Evolutionary conservation across 2,113 vertebrate genomes (phyloP).

Genomic region (Macroglossus sobrinus): DNA sequence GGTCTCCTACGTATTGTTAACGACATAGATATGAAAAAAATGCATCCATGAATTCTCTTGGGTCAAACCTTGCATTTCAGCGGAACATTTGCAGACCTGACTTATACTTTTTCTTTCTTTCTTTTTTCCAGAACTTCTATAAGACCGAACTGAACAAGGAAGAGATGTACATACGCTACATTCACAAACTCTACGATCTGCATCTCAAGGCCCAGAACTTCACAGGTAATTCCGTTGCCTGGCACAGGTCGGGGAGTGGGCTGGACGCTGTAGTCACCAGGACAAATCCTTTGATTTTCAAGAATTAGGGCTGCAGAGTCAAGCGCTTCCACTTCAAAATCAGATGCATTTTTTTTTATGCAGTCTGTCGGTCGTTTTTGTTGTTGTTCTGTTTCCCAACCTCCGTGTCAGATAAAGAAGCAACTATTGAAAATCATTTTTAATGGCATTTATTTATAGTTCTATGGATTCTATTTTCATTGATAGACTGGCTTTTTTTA

Average conservation of each 20-base stretch:
- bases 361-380: background rate
- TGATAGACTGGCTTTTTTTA: background rate
- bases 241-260: background rate
- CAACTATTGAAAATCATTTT: background rate
- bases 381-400: background rate
- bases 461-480: background rate
- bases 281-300: background rate
- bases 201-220: conserved; percentile 99
- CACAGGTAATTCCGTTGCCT: conserved; percentile 88
- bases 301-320: background rate
- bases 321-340: background rate
- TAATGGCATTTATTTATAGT: background rate
- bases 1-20: background rate
- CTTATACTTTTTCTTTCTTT: background rate
- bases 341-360: no score
- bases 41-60: background rate
- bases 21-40: background rate
- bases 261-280: background rate
- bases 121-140: conserved; percentile 94
- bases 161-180: conserved; percentile 99
- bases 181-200: conserved; percentile 97
- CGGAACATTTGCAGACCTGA: no score
- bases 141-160: conserved; percentile 99
- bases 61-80: no score
- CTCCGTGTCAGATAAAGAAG: background rate